Conservation (phyloP, 2,888 invertebrate species). For the Tipula lateralis region DNA sequence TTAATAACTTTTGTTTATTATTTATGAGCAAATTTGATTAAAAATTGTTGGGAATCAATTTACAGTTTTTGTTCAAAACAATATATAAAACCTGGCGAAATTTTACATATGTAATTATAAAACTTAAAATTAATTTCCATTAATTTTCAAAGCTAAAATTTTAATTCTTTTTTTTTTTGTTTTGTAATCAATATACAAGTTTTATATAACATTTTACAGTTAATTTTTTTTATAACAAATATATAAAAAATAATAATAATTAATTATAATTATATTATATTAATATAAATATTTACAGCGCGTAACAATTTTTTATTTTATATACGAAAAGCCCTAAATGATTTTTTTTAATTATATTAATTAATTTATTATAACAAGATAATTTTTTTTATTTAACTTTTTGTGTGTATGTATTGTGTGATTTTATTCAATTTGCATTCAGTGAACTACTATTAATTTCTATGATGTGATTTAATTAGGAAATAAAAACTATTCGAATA, state of each 20-base stretch:
- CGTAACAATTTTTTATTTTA: neutral
- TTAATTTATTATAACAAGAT: neutral
- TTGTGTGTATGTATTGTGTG: neutral
- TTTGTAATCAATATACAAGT: neutral
- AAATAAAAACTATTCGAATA: constrained; percentile 25
- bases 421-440: neutral
- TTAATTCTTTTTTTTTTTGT: neutral
- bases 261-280: constrained; percentile 14
- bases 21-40: neutral
- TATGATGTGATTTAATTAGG: constrained; percentile 3
- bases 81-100: constrained; percentile 25
- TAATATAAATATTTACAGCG: constrained; percentile 27
- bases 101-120: neutral
- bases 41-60: neutral
- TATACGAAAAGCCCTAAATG: constrained; percentile 25
- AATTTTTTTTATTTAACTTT: neutral
- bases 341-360: neutral
- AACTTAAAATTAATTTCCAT: neutral
- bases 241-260: constrained; percentile 28
- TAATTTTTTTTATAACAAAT: constrained; percentile 7
- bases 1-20: neutral
- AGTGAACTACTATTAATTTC: constrained; percentile 2
- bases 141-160: neutral
- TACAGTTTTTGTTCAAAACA: neutral
- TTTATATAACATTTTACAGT: neutral